phyloP scores from a whole-genome alignment of 2,113 vertebrate genomes.

The Fukomys damarensis region DNA sequence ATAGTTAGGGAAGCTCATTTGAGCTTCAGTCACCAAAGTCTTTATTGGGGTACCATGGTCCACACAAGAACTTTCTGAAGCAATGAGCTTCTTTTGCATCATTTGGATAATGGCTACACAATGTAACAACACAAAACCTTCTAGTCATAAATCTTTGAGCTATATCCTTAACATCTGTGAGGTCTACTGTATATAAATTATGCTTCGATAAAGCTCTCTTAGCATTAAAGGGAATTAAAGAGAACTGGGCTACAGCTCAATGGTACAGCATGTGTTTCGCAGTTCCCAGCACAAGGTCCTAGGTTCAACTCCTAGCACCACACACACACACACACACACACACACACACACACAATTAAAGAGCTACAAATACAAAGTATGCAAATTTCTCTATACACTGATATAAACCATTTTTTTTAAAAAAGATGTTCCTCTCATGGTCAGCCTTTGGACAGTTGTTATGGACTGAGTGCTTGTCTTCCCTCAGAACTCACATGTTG shows the following conservation, averaged over 20 bases:
- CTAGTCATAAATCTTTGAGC: not conserved
- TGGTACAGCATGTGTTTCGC: not conserved
- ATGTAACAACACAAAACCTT: not conserved
- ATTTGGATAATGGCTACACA: not conserved
- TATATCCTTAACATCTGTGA: not conserved
- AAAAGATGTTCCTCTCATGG: not conserved
- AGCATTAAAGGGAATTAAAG: not conserved
- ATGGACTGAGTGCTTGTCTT: not conserved
- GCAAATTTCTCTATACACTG: not conserved
- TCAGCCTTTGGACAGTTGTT: not conserved
- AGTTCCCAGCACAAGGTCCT: not conserved
- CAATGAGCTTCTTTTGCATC: not conserved
- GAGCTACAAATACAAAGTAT: not conserved
- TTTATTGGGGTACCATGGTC: not conserved
- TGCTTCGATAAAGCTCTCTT: not conserved
- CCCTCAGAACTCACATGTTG: not conserved
- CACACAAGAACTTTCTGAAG: conserved; percentile 11
- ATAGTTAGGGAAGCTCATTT: not conserved
- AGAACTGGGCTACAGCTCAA: not conserved
- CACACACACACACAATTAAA: not conserved
- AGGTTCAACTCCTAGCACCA: not conserved
- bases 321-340: not conserved
- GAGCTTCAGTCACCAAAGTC: not conserved
- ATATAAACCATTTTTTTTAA: not conserved
- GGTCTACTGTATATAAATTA: conserved; percentile 13